Evolutionary conservation across 2,888 invertebrate species (phyloP).

Genomic region (Barypeithes pellucidus): DNA sequence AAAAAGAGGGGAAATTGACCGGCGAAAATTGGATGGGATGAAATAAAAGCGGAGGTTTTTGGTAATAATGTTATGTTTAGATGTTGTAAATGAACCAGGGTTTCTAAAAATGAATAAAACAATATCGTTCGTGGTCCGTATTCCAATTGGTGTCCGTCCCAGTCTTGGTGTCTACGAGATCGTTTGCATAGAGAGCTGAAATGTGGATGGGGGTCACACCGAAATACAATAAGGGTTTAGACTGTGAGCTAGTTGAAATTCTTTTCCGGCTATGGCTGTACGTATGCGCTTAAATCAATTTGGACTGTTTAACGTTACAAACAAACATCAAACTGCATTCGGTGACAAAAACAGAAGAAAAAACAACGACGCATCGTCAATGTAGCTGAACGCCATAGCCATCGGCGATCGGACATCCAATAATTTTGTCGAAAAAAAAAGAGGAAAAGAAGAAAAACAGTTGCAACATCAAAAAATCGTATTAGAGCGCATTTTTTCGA

Average conservation of each 20-base stretch:
- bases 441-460: conserved; percentile 2
- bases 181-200: too few species aligned
- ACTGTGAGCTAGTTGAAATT: too few species aligned
- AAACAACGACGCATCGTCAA: conserved; percentile 1
- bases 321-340: not conserved
- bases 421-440: conserved; percentile 19
- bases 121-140: too few species aligned
- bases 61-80: conserved; percentile 4
- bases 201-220: too few species aligned
- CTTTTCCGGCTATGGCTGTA: too few species aligned
- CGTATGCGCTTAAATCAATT: too few species aligned
- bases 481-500: conserved; percentile 64
- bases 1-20: conserved; percentile 51
- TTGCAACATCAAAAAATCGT: conserved; percentile 61
- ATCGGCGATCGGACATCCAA: conserved; percentile 3
- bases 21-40: conserved; percentile 29
- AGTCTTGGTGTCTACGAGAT: too few species aligned
- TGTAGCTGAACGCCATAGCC: conserved; percentile 4
- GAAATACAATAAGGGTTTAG: too few species aligned
- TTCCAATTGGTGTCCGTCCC: too few species aligned
- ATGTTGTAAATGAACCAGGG: too few species aligned
- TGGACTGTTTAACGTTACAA: not conserved
- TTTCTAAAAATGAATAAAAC: too few species aligned
- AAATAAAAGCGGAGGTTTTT: conserved; percentile 7
- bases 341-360: not conserved